Percentiles rank a stretch among this genome's conserved stretches.
phyloP scores from a whole-genome alignment of 2,888 invertebrate species.

The Pteria penguin region DNA sequence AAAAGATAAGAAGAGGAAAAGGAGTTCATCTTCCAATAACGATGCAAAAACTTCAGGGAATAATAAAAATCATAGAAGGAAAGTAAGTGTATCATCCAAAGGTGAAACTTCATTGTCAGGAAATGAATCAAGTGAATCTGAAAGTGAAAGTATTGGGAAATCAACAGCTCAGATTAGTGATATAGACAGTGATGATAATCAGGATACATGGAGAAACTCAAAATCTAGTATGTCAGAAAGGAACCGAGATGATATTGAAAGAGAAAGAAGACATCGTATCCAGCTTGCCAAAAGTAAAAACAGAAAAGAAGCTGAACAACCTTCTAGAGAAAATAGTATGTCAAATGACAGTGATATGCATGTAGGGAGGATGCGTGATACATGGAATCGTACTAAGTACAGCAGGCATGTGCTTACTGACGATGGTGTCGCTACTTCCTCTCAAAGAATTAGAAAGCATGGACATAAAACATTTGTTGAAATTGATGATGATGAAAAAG shows the following conservation, averaged over 20 bases:
- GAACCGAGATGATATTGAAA: slow-evolving; percentile 56
- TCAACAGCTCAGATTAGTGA: slow-evolving; percentile 47
- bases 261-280: slow-evolving; percentile 53
- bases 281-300: slow-evolving; percentile 34
- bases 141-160: slow-evolving; percentile 11
- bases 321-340: background rate
- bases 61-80: slow-evolving; percentile 8
- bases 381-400: no score
- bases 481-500: slow-evolving; percentile 32
- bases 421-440: background rate
- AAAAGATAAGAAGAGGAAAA: no score
- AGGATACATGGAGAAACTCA: slow-evolving; percentile 56
- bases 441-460: slow-evolving; percentile 30
- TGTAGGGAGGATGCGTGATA: background rate
- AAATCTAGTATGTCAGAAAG: slow-evolving; percentile 52
- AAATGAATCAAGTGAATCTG: slow-evolving; percentile 10
- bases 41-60: background rate
- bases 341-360: background rate
- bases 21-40: no score
- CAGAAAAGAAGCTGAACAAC: slow-evolving; percentile 6
- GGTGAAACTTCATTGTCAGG: no score
- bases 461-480: slow-evolving; percentile 34
- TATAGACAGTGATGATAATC: slow-evolving; percentile 64
- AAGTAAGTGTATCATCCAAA: no score
- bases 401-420: background rate